Evolutionary conservation across 1,140 invertebrate species (phyloP).

Genomic region (Telenomus remus): DNA sequence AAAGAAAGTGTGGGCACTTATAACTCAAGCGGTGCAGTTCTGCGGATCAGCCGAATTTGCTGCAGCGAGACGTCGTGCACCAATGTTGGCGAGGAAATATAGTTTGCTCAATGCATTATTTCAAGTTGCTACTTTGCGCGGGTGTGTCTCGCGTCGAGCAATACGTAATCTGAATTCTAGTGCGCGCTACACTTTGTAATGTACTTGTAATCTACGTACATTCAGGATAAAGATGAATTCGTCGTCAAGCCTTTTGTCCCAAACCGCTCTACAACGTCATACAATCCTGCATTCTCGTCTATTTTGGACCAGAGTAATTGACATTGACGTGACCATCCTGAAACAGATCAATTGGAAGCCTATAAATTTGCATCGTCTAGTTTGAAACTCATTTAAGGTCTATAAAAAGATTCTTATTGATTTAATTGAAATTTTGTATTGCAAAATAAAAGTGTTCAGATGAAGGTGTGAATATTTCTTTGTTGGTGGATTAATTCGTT

Average conservation of each 20-base stretch:
- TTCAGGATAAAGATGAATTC: conserved; percentile 49
- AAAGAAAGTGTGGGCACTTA: conserved; percentile 46
- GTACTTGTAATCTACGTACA: conserved; percentile 20
- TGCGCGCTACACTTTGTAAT: conserved; percentile 40
- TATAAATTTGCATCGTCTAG: too few species aligned
- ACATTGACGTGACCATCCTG: too few species aligned
- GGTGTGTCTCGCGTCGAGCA: conserved; percentile 49
- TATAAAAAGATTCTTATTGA: too few species aligned
- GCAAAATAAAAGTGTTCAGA: too few species aligned
- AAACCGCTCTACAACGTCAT: conserved; percentile 24
- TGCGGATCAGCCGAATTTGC: conserved; percentile 51
- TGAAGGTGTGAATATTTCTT: too few species aligned
- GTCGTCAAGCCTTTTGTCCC: conserved; percentile 31
- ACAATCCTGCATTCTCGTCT: conserved; percentile 29
- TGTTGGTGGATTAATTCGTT: too few species aligned
- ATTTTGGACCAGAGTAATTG: background rate
- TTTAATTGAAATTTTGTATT: too few species aligned
- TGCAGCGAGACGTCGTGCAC: conserved; percentile 38
- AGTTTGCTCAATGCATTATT: conserved; percentile 59
- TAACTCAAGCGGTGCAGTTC: conserved; percentile 27
- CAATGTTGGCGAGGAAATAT: conserved; percentile 29
- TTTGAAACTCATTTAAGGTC: too few species aligned
- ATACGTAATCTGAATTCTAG: conserved; percentile 56
- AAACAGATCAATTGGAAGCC: too few species aligned
- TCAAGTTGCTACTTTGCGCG: conserved; percentile 54